Base-by-base conservation (phyloP, 2,113 vertebrate genomes). In the Athene cunicularia region DNA sequence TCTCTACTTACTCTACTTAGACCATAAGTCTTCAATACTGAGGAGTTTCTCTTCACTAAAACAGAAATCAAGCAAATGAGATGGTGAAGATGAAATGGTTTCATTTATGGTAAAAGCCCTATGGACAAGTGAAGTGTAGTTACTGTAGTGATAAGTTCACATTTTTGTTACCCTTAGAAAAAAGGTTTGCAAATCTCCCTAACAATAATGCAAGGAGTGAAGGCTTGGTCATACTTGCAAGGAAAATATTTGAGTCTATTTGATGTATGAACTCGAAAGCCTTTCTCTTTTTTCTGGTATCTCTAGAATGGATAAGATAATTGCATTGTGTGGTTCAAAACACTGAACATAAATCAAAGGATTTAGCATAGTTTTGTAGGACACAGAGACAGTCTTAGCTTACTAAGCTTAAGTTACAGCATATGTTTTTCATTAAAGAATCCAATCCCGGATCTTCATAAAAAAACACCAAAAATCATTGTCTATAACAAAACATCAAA, bases 401-500 rank as follows among this genome's bases (percentile, higher is more conserved):
- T 86, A 47, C 92, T 77, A n/a, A 95, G 74, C 73, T 95, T 75
- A 76, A 96, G 90, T 97, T 87, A 87, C 90, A 91, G 4, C 96
- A 89, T 50, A 32, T 97, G 97, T 67, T 95, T 96, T 92, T 86
- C 80, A 68, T 98, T 96, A 94, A 85, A 87, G 73, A 92, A 88
- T 50, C 84, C 89, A 30, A 67, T 83, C 81, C 80, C 88, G 15
- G 70, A 96, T 95, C 84, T 93, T 80, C 49, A 67, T 80, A 70
- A 91, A 96, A 91, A 89, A 49, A 7, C 86, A 79, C 72, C 58
- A 53, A 75, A 96, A 95, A 79, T 82, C 71, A 49, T 89, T 76
- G 60, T 97, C 94, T 90, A 60, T 74, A 96, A 47, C 68, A 47
- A 76, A 95, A 96, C 97, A 96, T 95, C 95, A 91, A 97, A 96